Conservation (phyloP, 2,113 vertebrate genomes). For the Equus przewalskii region DNA sequence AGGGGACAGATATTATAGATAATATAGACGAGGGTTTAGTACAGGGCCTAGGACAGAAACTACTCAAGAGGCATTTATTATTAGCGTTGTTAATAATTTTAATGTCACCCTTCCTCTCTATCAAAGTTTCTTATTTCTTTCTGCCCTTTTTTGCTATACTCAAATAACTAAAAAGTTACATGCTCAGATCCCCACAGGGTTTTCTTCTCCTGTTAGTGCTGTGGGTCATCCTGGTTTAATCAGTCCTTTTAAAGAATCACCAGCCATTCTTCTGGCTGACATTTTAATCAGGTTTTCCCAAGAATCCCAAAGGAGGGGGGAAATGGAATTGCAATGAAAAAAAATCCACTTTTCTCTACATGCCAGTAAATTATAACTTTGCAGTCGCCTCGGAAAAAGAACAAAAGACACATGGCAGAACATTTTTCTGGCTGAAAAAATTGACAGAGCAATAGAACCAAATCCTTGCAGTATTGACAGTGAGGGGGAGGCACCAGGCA, state of each 20-base stretch:
- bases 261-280: conserved; percentile 82
- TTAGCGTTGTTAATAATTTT: neutral
- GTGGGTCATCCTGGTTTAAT: conserved; percentile 75
- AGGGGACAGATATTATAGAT: neutral
- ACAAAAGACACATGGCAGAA: conserved; percentile 73
- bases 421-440: conserved; percentile 76
- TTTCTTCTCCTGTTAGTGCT: conserved; percentile 67
- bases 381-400: conserved; percentile 66
- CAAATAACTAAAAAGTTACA: conserved; percentile 51
- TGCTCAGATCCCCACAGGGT: neutral
- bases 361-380: conserved; percentile 80
- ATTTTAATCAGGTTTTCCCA: conserved; percentile 85
- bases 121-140: neutral
- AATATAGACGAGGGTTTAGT: neutral
- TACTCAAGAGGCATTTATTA: neutral
- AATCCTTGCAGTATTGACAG: neutral
- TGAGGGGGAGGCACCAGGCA: neutral
- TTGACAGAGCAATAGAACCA: conserved; percentile 49
- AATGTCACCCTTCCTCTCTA: conserved; percentile 10
- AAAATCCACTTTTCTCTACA: conserved; percentile 73
- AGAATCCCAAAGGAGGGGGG: conserved; percentile 75
- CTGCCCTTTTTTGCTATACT: neutral
- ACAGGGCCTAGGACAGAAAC: neutral
- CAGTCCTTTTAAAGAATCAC: conserved; percentile 80
- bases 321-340: conserved; percentile 73